A percentile compares a stretch with the other conserved stretches of the same genome.
Conservation (phyloP, 2,888 invertebrate genomes). For the Prosopocoilus inquinatus region DNA sequence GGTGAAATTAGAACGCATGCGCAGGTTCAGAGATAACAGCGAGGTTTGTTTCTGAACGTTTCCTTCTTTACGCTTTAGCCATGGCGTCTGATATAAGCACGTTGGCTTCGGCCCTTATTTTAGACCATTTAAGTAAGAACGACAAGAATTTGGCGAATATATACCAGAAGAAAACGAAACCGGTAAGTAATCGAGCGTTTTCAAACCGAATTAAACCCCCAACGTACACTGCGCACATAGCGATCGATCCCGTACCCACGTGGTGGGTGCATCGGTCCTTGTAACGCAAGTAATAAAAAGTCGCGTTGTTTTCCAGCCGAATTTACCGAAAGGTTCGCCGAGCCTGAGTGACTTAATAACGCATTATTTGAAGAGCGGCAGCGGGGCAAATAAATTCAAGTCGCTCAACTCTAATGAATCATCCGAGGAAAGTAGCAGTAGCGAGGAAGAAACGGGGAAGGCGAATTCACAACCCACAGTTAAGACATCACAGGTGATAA, state of each 20-base stretch:
- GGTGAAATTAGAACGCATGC: too few relatives aligned
- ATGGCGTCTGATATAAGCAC: conserved; percentile 51
- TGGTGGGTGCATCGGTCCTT: conserved; percentile 16
- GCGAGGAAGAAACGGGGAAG: conserved; percentile 34
- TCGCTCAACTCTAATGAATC: conserved; percentile 15
- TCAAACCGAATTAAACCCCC: neutral
- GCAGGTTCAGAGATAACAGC: too few relatives aligned
- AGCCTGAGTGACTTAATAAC: conserved; percentile 61
- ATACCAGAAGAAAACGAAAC: conserved; percentile 70
- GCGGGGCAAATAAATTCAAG: conserved; percentile 49
- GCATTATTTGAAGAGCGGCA: conserved; percentile 56
- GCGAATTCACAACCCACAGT: neutral
- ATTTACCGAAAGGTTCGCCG: conserved; percentile 63
- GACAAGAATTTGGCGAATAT: conserved; percentile 67
- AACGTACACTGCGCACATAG: neutral
- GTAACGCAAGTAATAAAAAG: conserved; percentile 3
- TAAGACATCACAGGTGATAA: conserved; percentile 11
- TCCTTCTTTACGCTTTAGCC: conserved; percentile 17
- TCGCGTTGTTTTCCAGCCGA: conserved; percentile 55
- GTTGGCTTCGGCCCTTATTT: conserved; percentile 59
- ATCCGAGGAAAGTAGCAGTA: conserved; percentile 39
- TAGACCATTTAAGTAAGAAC: conserved; percentile 63
- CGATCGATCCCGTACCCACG: conserved; percentile 17
- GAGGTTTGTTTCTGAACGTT: too few relatives aligned
- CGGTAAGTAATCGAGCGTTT: conserved; percentile 59